Evolutionary conservation across 1,140 invertebrate genomes (phyloP).

Genomic region (Hirudo medicinalis): DNA sequence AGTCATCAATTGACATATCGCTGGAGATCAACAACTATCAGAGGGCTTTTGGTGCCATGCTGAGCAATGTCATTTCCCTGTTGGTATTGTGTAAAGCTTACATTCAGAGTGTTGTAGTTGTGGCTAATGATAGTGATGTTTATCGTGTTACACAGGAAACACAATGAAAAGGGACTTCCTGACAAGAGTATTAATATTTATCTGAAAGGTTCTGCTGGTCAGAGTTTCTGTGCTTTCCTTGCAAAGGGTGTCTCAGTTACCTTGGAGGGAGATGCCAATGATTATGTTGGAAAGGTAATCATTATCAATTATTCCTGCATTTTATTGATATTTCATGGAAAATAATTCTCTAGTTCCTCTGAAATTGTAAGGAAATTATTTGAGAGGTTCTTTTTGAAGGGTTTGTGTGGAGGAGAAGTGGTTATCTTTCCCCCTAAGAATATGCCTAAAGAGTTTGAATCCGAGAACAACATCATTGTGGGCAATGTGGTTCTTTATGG

Average conservation of each 20-base stretch:
- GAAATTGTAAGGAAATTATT: background rate
- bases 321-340: slow-evolving; percentile 1
- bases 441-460: slow-evolving; percentile 59
- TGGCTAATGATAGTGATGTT: too few relatives aligned
- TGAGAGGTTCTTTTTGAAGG: slow-evolving; percentile 42
- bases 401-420: slow-evolving; percentile 85
- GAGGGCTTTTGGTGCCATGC: slow-evolving; percentile 76
- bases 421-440: slow-evolving; percentile 81
- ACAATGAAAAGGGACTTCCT: slow-evolving; percentile 73
- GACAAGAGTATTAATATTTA: slow-evolving; percentile 70
- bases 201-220: slow-evolving; percentile 85
- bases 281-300: slow-evolving; percentile 78
- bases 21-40: slow-evolving; percentile 80
- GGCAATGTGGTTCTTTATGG: slow-evolving; percentile 97
- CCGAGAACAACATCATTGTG: slow-evolving; percentile 87
- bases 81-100: slow-evolving; percentile 40
- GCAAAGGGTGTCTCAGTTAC: slow-evolving; percentile 74
- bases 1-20: slow-evolving; percentile 55
- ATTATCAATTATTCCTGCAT: slow-evolving; percentile 14
- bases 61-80: slow-evolving; percentile 86
- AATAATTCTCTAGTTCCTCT: background rate
- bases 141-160: slow-evolving; percentile 52
- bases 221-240: slow-evolving; percentile 97
- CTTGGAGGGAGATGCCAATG: slow-evolving; percentile 92
- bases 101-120: background rate